Conservation (phyloP, 2,797 vertebrate species). For the Oreonectes daqikongensis region DNA sequence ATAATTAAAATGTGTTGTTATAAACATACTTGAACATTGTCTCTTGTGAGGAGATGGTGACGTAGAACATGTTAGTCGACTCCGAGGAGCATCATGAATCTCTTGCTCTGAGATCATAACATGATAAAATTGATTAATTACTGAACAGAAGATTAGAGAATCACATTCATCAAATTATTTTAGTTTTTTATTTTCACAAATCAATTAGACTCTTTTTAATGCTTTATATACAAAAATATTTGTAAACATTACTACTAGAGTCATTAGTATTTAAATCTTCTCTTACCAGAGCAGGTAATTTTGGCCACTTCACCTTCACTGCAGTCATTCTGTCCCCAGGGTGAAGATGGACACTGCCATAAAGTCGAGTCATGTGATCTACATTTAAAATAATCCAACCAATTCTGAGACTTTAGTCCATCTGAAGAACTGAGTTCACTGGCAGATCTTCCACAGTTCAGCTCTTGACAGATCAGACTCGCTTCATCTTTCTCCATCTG, state of each 20-base stretch:
- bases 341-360: conserved; percentile 51
- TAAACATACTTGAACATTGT: conserved; percentile 24
- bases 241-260: background rate
- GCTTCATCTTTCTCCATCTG: background rate
- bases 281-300: background rate
- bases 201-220: background rate
- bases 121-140: background rate
- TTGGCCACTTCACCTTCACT: conserved; percentile 7
- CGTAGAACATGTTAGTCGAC: background rate
- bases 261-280: background rate
- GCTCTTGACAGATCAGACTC: conserved; percentile 1
- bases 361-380: conserved; percentile 42
- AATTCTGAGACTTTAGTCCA: background rate
- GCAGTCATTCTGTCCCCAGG: conserved; percentile 44
- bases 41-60: background rate
- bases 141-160: background rate
- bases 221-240: background rate
- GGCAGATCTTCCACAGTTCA: conserved; percentile 40
- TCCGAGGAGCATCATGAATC: rapidly evolving
- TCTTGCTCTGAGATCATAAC: background rate
- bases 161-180: background rate
- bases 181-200: background rate
- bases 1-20: too few species aligned
- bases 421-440: background rate
- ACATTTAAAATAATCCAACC: conserved; percentile 4